These are phyloP conservation scores for Adrianichthys oophorus DNA, from an alignment of 2,797 vertebrate genomes.

Conservation along the genomic window DNA sequence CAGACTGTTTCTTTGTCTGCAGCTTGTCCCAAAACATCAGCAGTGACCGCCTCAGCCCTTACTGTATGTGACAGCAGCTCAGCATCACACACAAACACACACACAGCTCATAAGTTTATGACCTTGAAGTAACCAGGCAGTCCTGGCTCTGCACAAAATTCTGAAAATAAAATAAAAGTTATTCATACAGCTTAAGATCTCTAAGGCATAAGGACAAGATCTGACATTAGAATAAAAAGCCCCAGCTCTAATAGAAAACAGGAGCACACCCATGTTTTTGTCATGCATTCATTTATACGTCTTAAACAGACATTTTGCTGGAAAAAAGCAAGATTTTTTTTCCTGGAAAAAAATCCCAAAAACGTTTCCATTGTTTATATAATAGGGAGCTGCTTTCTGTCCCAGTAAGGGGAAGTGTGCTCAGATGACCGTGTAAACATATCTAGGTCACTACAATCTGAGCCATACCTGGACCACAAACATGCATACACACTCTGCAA, in stretches of 20 bases:
- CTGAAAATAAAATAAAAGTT: neutral
- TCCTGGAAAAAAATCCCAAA: too few species aligned
- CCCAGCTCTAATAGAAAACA: too few species aligned
- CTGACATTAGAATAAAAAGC: too few species aligned
- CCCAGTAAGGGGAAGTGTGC: too few species aligned
- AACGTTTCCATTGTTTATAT: neutral
- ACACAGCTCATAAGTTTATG: slow-evolving; percentile 10
- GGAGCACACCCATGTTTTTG: too few species aligned
- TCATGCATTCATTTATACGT: too few species aligned
- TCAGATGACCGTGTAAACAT: neutral
- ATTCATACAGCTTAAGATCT: too few species aligned
- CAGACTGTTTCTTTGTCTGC: slow-evolving; percentile 13
- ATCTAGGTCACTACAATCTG: neutral
- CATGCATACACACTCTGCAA: slow-evolving; percentile 17
- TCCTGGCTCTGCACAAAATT: slow-evolving; percentile 12
- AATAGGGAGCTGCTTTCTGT: neutral
- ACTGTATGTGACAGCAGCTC: slow-evolving; percentile 35
- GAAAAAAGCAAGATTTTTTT: too few species aligned
- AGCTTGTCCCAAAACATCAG: slow-evolving; percentile 34
- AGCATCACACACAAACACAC: slow-evolving; percentile 28
- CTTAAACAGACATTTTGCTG: too few species aligned
- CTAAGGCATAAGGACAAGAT: too few species aligned
- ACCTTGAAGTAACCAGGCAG: slow-evolving; percentile 33
- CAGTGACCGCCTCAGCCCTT: slow-evolving; percentile 27
- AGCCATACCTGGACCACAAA: slow-evolving; percentile 8